These are phyloP conservation scores for Eolophus roseicapilla DNA, from an alignment of 2,113 vertebrate species.

Conservation along the genomic window DNA sequence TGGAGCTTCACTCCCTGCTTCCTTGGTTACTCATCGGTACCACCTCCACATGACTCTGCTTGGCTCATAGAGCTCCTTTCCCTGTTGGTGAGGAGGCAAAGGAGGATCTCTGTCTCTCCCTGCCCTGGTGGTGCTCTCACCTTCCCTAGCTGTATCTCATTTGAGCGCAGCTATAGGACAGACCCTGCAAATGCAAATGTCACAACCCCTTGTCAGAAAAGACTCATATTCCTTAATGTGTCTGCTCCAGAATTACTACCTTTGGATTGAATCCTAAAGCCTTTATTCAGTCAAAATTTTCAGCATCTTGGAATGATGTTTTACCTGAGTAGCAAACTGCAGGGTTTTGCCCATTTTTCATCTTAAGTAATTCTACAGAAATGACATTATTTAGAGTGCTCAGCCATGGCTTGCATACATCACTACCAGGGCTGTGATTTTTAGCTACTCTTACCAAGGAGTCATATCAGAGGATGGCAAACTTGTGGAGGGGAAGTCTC, in stretches of 20 bases:
- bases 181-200: background rate
- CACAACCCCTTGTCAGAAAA: background rate
- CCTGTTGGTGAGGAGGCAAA: background rate
- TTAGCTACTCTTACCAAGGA: background rate
- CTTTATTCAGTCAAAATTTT: background rate
- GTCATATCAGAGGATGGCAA: background rate
- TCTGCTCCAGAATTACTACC: background rate
- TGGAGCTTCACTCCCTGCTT: background rate
- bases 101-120: background rate
- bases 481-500: background rate
- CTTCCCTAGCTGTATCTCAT: background rate
- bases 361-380: background rate
- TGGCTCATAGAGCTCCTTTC: background rate
- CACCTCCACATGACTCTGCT: background rate
- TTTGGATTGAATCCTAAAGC: background rate
- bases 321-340: background rate
- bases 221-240: background rate
- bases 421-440: background rate
- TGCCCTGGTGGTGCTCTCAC: background rate
- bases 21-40: background rate
- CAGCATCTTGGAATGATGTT: background rate
- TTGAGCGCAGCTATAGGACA: background rate
- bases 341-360: constrained; percentile 14
- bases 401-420: background rate
- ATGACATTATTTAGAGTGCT: background rate